Evolutionary conservation across 1,140 invertebrate species (phyloP), one percentile per base, ranked within the genome.

Genomic region (Choristoneura fumiferana): DNA sequence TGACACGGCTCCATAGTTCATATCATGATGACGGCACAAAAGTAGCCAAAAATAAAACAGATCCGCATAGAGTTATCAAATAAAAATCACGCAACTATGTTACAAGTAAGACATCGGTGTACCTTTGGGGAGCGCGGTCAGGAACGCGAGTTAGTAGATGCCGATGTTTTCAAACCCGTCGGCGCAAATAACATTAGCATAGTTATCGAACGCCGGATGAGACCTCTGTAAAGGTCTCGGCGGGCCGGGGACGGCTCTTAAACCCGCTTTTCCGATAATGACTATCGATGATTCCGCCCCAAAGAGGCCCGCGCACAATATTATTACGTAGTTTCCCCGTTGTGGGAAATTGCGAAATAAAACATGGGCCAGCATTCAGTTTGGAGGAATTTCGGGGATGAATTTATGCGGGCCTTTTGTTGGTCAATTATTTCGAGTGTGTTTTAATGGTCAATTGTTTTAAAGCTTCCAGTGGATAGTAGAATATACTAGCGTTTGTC

Each of bases 151-250:
- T 78, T 78, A 81, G 79, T 79, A 64, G 71, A 76, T 77, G 63
- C 76, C 69, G 79, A 61, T 78, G 73, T 84, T 81, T 76, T 63
- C 65, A 73, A 77, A 78, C 76, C 81, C 79, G 78, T 78, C 76
- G 80, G 79, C 77, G 81, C 81, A 85, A 85, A 88, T 88, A 88
- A 84, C 85, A 88, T 88, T 88, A 88, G 83, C 85, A 88, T 88
- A 88, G 81, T 86, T 88, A 88, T 88, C 84, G 82, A 84, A 85
- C 79, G 76, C 74, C 78, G 81, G 84, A 85, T 83, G 81, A 85
- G 83, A 84, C 85, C 81, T 79, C 63, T 60, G 78, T 84, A 88
- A 86, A 78, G 81, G 83, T 86, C 79, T 83, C 85, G 69, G 35
- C 52, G 83, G 85, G 81, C 67, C 70, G 58, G 76, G 76, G 73